Base-by-base conservation (phyloP, 2,888 invertebrate genomes). In the Limnephilus lunatus region DNA sequence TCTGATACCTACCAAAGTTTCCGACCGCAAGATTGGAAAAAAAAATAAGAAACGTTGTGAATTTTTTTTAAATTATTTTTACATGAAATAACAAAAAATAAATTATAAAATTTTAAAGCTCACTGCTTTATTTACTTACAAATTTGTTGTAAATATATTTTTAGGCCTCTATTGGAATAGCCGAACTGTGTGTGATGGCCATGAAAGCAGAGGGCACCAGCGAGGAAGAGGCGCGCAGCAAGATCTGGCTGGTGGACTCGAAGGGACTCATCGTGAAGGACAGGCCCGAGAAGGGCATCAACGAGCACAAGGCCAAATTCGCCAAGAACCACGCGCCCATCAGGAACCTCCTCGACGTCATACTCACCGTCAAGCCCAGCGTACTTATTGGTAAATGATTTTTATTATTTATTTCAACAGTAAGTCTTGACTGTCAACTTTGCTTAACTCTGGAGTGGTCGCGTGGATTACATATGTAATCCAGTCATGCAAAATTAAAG, bases 161-260 rank as follows among this genome's bases (percentile, higher is more conserved):
- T n/a, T 94, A 98, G 98, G 99, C 99, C 15, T 97, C 98, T 0
- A 96, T 99, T 15, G 99, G 99, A 93, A 99, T 99, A 94, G 99
- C 99, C 1, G 97, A 97, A 94, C 96, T 99, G 91, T 98, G 99
- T 94, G 97, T 98, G 25, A 98, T 98, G 97, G 99, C 99, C 11
- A 99, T 99, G 99, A 96, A 96, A 94, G 97, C 97, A 80, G 99
- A 99, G 95, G 99, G 99, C 5, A 95, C 97, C 0, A 94, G 97
- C 0, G 97, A 97, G 35, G 97, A 97, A 48, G 98, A 98, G 11
- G 99, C 99, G 0, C 97, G 97, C 92, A 95, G 95, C 2, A 98
- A 97, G 94, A 98, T 99, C 94, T 99, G 98, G 98, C 97, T 99
- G 97, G 98, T 99, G 88, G 99, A 99, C 96, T 99, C 99, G 39